Base-by-base conservation (phyloP, 2,888 invertebrate species). In the Clunio marinus region DNA sequence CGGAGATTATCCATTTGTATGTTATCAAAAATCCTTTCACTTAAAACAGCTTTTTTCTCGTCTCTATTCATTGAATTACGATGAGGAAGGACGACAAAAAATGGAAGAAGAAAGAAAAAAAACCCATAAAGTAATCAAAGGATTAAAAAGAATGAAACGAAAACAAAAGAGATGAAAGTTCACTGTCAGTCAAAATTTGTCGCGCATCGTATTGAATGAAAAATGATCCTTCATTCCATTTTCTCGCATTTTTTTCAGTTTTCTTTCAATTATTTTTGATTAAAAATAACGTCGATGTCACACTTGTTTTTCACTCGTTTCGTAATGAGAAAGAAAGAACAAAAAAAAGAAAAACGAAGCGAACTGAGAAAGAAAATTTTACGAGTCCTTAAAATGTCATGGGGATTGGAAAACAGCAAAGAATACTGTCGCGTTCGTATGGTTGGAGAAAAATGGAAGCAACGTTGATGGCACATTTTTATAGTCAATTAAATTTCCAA, bases 401-500 rank as follows among this genome's bases (percentile, higher is more conserved):
- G n/a, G n/a, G n/a, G n/a, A n/a, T n/a, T n/a, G n/a, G n/a, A n/a
- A n/a, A n/a, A n/a, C n/a, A n/a, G n/a, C n/a, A n/a, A n/a, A n/a
- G n/a, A n/a, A n/a, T n/a, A n/a, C n/a, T n/a, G n/a, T n/a, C n/a
- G n/a, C n/a, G n/a, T n/a, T n/a, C n/a, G n/a, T n/a, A n/a, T n/a
- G n/a, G n/a, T n/a, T n/a, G n/a, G n/a, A n/a, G n/a, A n/a, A n/a
- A n/a, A n/a, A n/a, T 17, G 51, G 51, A n/a, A 20, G 51, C 17
- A 20, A 20, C 15, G 22, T 58, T 17, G 15, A n/a, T 27, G 27
- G 25, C 58, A 24, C 58, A 27, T 58, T 58, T 58, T 58, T 58
- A 58, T 58, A 27, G 58, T 27, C 58, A 58, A 58, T 58, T 58
- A 58, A n/a, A 58, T 28, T 58, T 27, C 15, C n/a, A 24, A 27